Percentiles rank a stretch among this genome's conserved stretches.
phyloP scores from a whole-genome alignment of 2,888 invertebrate species.

The Stenodera caucasica region DNA sequence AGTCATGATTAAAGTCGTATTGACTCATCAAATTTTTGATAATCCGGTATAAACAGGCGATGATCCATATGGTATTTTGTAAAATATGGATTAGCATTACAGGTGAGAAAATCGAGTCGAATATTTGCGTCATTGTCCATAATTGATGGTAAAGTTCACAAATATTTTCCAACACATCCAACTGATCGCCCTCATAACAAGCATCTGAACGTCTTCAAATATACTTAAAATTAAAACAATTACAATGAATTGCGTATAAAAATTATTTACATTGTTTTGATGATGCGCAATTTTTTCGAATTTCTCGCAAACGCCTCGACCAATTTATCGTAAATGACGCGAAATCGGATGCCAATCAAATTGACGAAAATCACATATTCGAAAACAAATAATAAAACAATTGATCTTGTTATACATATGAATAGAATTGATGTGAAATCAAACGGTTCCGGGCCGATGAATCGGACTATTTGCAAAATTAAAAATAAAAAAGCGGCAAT shows the following conservation, averaged over 20 bases:
- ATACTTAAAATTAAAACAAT: background rate
- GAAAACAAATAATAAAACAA: background rate
- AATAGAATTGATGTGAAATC: too few relatives aligned
- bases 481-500: background rate
- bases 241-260: background rate
- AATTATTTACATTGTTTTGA: background rate
- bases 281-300: background rate
- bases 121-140: background rate
- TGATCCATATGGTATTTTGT: background rate
- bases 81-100: background rate
- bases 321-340: background rate
- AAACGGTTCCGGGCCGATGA: too few relatives aligned
- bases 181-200: background rate
- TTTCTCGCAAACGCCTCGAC: background rate
- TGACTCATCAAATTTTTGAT: background rate
- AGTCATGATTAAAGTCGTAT: too few relatives aligned
- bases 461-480: background rate
- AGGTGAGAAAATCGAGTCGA: background rate
- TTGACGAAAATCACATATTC: background rate
- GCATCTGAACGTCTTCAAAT: background rate
- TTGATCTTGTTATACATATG: background rate
- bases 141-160: background rate
- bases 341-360: constrained; percentile 2
- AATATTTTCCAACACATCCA: background rate
- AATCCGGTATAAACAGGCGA: background rate